Percentiles rank a stretch among this genome's conserved stretches.
Evolutionary conservation across 2,113 vertebrate species (phyloP).

Genomic region (Gasterosteus nipponicus): DNA sequence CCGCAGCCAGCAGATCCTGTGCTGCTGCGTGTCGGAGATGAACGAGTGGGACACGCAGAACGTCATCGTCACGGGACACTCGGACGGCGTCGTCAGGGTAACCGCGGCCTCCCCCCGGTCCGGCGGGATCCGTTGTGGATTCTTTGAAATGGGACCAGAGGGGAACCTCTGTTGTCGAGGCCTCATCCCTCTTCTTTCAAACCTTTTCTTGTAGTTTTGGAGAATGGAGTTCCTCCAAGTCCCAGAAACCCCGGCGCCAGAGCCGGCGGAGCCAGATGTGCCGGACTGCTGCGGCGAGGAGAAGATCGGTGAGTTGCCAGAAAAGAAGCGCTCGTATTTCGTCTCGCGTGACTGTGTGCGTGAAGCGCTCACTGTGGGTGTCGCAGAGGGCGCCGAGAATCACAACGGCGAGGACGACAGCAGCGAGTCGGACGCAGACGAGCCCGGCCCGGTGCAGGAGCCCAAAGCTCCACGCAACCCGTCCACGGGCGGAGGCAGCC

Average conservation of each 20-base stretch:
- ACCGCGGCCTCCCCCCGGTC: not conserved
- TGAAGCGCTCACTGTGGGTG: not conserved
- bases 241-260: conserved; percentile 95
- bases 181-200: too few species aligned
- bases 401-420: conserved; percentile 90
- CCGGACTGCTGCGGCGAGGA: conserved; percentile 91
- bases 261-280: conserved; percentile 89
- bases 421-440: conserved; percentile 95
- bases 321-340: not conserved
- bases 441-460: conserved; percentile 85
- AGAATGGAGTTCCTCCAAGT: conserved; percentile 99
- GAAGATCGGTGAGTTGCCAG: conserved; percentile 86
- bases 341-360: too few species aligned
- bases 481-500: conserved; percentile 69
- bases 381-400: conserved; percentile 84
- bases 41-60: conserved; percentile 99
- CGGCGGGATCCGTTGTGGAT: not conserved
- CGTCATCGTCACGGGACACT: conserved; percentile 96
- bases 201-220: conserved; percentile 88
- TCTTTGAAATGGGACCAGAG: not conserved
- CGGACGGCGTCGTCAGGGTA: conserved; percentile 95
- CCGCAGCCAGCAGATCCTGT: conserved; percentile 94
- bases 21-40: conserved; percentile 98
- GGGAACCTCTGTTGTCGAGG: too few species aligned
- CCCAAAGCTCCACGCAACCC: conserved; percentile 70